Conservation (phyloP, 1,140 invertebrate species). For the Pristionchus pacificus region DNA sequence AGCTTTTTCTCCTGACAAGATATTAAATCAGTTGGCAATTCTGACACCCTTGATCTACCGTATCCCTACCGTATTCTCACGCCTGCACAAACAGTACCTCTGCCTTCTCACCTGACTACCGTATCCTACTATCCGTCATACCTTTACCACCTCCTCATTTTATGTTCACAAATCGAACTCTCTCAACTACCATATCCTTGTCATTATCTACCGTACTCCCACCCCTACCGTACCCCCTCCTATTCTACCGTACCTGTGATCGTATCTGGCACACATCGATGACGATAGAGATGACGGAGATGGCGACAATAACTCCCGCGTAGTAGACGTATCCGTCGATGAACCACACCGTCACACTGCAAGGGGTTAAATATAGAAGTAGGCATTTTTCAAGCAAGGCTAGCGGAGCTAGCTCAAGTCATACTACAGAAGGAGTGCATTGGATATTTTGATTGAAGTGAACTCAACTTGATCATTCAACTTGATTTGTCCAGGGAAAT, state of each 20-base stretch:
- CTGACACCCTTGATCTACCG: too few relatives aligned
- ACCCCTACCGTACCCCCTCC: neutral
- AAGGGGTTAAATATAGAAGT: constrained; percentile 18
- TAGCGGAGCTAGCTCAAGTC: neutral
- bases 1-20: neutral
- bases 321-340: constrained; percentile 70
- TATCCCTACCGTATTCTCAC: too few relatives aligned
- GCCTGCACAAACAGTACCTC: too few relatives aligned
- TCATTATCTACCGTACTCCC: neutral
- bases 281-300: constrained; percentile 78
- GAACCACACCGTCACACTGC: constrained; percentile 57
- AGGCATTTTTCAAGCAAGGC: neutral
- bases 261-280: constrained; percentile 62
- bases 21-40: too few relatives aligned
- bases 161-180: too few relatives aligned
- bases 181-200: too few relatives aligned
- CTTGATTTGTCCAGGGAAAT: neutral
- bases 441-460: neutral
- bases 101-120: too few relatives aligned
- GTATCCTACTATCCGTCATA: too few relatives aligned
- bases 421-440: neutral
- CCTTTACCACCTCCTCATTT: too few relatives aligned
- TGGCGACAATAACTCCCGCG: constrained; percentile 76
- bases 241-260: constrained; percentile 64
- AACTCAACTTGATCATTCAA: neutral